Evolutionary conservation across 2,113 vertebrate genomes (phyloP).

Genomic region (Hippocampus mohnikei): DNA sequence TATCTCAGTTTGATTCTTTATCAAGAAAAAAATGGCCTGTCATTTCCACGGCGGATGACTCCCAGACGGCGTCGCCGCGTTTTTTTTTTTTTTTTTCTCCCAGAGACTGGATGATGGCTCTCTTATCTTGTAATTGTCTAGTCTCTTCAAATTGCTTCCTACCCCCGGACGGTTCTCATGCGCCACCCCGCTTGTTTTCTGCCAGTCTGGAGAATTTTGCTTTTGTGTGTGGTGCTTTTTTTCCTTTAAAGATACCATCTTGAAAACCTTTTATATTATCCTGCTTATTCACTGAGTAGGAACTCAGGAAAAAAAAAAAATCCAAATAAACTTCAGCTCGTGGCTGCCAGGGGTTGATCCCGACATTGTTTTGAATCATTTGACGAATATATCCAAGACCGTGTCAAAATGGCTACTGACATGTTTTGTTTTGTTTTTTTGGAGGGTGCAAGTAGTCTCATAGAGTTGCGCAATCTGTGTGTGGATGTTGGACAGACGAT

Average conservation of each 20-base stretch:
- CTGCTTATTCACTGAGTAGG: too few species aligned
- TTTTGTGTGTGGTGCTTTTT: not conserved
- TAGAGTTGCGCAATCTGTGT: too few species aligned
- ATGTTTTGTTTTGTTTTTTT: too few species aligned
- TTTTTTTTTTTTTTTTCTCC: not conserved
- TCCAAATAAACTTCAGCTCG: too few species aligned
- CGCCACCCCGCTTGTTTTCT: not conserved
- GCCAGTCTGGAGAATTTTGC: not conserved
- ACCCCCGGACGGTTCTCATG: not conserved
- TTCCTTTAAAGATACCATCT: too few species aligned
- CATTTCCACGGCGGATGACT: not conserved
- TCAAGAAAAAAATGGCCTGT: not conserved
- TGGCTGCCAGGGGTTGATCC: not conserved
- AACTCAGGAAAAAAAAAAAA: too few species aligned
- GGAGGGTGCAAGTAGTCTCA: too few species aligned
- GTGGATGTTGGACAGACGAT: too few species aligned
- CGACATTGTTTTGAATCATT: not conserved
- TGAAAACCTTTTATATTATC: too few species aligned
- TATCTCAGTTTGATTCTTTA: not conserved
- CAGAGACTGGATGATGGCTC: not conserved
- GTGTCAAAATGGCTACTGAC: too few species aligned
- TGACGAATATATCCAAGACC: too few species aligned
- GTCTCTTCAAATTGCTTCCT: constrained; percentile 1
- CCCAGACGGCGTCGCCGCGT: not conserved
- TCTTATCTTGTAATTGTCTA: constrained; percentile 2